phyloP scores from a whole-genome alignment of 2,888 invertebrate genomes.

The Pediacus dermestoides region DNA sequence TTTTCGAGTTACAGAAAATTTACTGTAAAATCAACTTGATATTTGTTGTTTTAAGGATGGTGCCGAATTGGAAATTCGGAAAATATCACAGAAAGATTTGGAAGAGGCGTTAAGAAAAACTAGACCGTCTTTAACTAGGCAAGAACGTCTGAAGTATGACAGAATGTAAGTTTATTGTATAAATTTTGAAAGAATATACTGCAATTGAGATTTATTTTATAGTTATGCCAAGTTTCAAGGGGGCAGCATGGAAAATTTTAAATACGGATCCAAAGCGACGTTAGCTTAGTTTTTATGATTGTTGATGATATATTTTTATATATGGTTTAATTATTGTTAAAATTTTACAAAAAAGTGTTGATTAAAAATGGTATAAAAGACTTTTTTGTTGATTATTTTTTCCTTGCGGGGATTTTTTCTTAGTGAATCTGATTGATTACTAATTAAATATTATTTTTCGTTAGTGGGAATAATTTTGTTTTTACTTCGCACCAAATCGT shows the following conservation, averaged over 20 bases:
- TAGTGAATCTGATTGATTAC: too few species aligned
- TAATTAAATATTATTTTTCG: too few species aligned
- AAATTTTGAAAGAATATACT: neutral
- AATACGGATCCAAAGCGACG: slow-evolving; percentile 40
- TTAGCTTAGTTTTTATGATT: slow-evolving; percentile 35
- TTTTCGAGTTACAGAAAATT: too few species aligned
- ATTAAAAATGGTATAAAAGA: too few species aligned
- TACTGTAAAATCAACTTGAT: too few species aligned
- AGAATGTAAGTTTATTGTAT: slow-evolving; percentile 62
- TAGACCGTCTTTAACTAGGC: slow-evolving; percentile 69
- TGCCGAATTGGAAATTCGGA: too few species aligned
- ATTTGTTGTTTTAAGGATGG: too few species aligned
- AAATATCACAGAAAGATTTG: slow-evolving; percentile 61
- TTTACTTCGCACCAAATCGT: too few species aligned
- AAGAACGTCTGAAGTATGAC: slow-evolving; percentile 70
- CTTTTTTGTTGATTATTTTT: too few species aligned
- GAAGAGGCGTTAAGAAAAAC: slow-evolving; percentile 64
- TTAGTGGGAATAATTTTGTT: too few species aligned
- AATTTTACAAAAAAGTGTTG: too few species aligned
- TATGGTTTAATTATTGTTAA: neutral
- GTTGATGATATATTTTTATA: slow-evolving; percentile 12
- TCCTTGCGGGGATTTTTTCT: too few species aligned
- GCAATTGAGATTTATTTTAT: slow-evolving; percentile 33
- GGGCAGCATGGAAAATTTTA: slow-evolving; percentile 34
- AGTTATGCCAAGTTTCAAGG: slow-evolving; percentile 47